phyloP scores from a whole-genome alignment of 2,797 vertebrate genomes.

The Notolabrus celidotus region DNA sequence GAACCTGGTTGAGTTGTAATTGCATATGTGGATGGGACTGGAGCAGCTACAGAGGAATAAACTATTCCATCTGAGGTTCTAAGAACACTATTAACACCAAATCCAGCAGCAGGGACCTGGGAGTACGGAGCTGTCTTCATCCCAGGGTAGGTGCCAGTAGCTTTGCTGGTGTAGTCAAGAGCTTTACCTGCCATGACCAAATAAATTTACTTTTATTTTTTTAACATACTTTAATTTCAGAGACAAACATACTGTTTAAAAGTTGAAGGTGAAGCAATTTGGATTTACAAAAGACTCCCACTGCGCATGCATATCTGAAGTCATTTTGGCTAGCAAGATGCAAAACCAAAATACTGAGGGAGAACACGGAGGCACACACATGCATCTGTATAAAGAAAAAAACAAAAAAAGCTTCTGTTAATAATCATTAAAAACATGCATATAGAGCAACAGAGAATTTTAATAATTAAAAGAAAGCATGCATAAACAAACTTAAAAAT shows the following conservation, averaged over 20 bases:
- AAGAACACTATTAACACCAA: slow-evolving; percentile 90
- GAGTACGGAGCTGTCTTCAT: slow-evolving; percentile 90
- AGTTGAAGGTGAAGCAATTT: slow-evolving; percentile 83
- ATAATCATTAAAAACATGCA: slow-evolving; percentile 75
- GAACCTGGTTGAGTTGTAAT: slow-evolving; percentile 98
- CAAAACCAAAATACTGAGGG: slow-evolving; percentile 91
- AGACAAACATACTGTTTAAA: slow-evolving; percentile 16
- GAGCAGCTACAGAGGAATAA: slow-evolving; percentile 94
- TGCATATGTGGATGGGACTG: slow-evolving; percentile 93
- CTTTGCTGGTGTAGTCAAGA: slow-evolving; percentile 98
- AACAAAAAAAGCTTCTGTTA: slow-evolving; percentile 79
- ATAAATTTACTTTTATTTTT: slow-evolving; percentile 72
- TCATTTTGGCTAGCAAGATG: slow-evolving; percentile 89
- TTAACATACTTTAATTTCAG: slow-evolving; percentile 54
- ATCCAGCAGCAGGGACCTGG: slow-evolving; percentile 88
- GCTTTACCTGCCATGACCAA: slow-evolving; percentile 94
- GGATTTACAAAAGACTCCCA: slow-evolving; percentile 77
- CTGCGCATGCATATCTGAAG: slow-evolving; percentile 90
- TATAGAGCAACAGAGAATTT: slow-evolving; percentile 68
- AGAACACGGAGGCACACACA: slow-evolving; percentile 97
- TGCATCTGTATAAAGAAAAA: slow-evolving; percentile 90
- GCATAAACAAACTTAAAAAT: slow-evolving; percentile 39
- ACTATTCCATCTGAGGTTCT: slow-evolving; percentile 95
- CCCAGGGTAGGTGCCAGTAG: slow-evolving; percentile 87
- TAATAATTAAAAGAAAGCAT: background rate